Evolutionary conservation across 2,888 invertebrate species (phyloP).

Genomic region (Ophraella communa): DNA sequence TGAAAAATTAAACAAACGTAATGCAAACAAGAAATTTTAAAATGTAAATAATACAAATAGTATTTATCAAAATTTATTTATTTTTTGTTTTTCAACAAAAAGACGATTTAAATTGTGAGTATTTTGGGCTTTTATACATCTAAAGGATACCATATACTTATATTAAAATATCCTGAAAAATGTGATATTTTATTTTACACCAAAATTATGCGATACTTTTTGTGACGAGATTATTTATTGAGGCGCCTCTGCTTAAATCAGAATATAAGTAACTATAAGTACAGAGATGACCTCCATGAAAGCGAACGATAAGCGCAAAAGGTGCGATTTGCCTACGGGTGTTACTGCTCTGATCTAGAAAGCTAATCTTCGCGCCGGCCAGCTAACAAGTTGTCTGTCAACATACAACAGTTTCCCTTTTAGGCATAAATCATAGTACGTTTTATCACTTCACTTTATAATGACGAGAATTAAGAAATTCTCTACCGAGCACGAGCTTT

Average conservation of each 20-base stretch:
- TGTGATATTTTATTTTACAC: no score
- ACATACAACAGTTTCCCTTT: constrained; percentile 39
- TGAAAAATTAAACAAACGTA: no score
- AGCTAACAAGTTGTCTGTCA: constrained; percentile 49
- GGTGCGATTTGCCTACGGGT: constrained; percentile 43
- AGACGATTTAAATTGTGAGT: no score
- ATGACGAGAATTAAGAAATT: constrained; percentile 37
- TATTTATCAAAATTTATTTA: no score
- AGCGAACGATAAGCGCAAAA: constrained; percentile 33
- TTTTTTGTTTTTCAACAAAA: no score
- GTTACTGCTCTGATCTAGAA: constrained; percentile 40
- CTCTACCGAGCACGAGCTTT: neutral
- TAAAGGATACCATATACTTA: no score
- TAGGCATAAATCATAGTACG: constrained; percentile 38
- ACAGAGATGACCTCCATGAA: constrained; percentile 35
- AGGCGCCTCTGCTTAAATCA: constrained; percentile 13
- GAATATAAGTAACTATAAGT: neutral
- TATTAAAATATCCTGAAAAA: no score
- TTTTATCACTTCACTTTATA: constrained; percentile 26
- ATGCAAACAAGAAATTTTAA: no score
- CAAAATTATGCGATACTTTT: no score
- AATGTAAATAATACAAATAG: no score
- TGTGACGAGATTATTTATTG: no score
- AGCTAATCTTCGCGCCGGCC: constrained; percentile 43
- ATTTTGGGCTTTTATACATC: no score